Evolutionary conservation across 2,113 vertebrate species (phyloP).

Genomic region (Chrysochloris asiatica): DNA sequence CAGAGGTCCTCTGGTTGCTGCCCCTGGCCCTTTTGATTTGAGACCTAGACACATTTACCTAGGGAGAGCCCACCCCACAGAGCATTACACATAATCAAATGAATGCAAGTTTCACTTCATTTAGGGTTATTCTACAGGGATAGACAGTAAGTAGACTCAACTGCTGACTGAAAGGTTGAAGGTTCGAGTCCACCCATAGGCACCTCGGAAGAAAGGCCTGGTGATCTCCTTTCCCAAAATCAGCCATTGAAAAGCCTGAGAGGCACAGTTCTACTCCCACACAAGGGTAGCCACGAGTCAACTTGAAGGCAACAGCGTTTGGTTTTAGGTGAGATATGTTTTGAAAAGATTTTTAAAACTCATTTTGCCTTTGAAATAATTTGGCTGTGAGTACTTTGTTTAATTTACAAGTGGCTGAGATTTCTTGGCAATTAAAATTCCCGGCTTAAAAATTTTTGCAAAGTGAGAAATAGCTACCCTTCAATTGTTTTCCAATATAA

Average conservation of each 20-base stretch:
- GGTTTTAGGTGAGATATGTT: neutral
- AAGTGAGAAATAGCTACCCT: neutral
- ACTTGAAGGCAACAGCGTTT: neutral
- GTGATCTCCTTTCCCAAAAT: neutral
- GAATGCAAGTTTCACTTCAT: neutral
- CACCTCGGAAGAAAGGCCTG: neutral
- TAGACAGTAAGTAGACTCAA: neutral
- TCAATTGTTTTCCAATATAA: constrained; percentile 7
- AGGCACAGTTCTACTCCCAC: neutral
- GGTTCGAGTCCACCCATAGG: neutral
- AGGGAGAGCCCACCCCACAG: neutral
- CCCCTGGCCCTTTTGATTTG: neutral
- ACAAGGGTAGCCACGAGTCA: neutral
- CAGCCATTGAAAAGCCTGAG: neutral
- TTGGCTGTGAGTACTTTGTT: neutral
- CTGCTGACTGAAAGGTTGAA: neutral
- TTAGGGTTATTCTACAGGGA: neutral
- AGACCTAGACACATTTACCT: accelerated
- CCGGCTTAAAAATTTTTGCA: neutral
- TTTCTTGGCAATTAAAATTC: neutral
- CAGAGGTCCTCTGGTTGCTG: neutral
- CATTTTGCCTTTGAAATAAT: neutral
- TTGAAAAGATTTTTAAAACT: neutral
- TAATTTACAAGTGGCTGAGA: neutral
- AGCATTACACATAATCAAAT: neutral